A percentile compares a stretch with the other conserved stretches of the same genome.
Conservation (phyloP, 2,888 invertebrate species). For the Meganola albula region DNA sequence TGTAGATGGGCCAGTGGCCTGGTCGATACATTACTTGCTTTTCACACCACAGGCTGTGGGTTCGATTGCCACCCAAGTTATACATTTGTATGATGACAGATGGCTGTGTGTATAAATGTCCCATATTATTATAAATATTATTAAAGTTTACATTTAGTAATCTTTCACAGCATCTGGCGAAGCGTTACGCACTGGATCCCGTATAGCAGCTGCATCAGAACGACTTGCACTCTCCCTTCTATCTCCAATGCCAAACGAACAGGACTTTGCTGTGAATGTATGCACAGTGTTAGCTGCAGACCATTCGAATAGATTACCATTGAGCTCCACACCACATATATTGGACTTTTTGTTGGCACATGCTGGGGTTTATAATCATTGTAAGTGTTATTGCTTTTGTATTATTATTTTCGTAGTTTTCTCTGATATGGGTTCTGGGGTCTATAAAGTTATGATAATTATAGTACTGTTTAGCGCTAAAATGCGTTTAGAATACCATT, state of each 20-base stretch:
- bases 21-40: no score
- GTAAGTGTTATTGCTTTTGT: slow-evolving; percentile 71
- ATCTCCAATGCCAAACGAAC: slow-evolving; percentile 98
- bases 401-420: not conserved
- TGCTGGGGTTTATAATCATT: slow-evolving; percentile 94
- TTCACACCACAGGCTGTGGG: no score
- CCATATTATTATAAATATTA: no score
- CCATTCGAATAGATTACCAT: slow-evolving; percentile 90
- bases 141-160: no score
- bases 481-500: no score
- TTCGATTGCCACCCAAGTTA: no score
- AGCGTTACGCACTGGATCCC: slow-evolving; percentile 43
- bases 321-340: slow-evolving; percentile 91
- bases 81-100: no score
- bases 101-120: no score
- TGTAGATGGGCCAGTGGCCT: no score
- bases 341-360: slow-evolving; percentile 94
- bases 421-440: not conserved
- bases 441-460: not conserved
- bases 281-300: slow-evolving; percentile 97
- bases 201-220: slow-evolving; percentile 79
- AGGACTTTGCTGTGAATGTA: slow-evolving; percentile 98
- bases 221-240: slow-evolving; percentile 92
- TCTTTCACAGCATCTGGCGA: slow-evolving; percentile 64
- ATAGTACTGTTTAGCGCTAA: no score